Conservation (phyloP, 1,140 invertebrate genomes). For the Pentalonia nigronervosa region DNA sequence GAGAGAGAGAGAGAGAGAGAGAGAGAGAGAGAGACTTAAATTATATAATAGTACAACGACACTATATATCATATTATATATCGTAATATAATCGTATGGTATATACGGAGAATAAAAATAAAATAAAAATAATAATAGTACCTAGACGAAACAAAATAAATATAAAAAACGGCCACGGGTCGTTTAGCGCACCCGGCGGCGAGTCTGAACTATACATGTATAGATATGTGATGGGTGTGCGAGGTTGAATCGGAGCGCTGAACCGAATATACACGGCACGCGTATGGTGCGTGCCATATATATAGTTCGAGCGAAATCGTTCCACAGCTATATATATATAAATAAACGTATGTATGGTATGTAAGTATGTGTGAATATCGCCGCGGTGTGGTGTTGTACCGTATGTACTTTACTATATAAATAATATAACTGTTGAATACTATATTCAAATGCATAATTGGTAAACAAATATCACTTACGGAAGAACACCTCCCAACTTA, state of each 20-base stretch:
- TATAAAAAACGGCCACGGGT: conserved; percentile 23
- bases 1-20: neutral
- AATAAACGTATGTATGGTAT: neutral
- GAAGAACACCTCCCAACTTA: neutral
- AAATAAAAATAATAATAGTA: conserved; percentile 24
- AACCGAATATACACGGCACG: neutral
- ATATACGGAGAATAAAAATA: neutral
- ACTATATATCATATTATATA: conserved; percentile 15
- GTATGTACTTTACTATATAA: neutral
- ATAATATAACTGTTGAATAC: neutral
- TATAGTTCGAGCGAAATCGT: neutral
- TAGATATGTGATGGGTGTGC: neutral
- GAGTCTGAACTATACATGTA: neutral
- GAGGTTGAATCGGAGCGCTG: neutral
- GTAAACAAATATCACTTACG: neutral
- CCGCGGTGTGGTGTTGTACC: neutral
- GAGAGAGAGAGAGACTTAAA: neutral
- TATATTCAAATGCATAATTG: too few relatives aligned
- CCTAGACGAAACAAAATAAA: neutral
- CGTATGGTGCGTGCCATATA: neutral
- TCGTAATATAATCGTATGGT: conserved; percentile 15
- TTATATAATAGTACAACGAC: neutral
- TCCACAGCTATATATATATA: neutral
- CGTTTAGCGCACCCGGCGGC: conserved; percentile 25
- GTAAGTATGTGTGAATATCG: neutral